Evolutionary conservation across 1,140 invertebrate species (phyloP).

Genomic region (Ips typographus): DNA sequence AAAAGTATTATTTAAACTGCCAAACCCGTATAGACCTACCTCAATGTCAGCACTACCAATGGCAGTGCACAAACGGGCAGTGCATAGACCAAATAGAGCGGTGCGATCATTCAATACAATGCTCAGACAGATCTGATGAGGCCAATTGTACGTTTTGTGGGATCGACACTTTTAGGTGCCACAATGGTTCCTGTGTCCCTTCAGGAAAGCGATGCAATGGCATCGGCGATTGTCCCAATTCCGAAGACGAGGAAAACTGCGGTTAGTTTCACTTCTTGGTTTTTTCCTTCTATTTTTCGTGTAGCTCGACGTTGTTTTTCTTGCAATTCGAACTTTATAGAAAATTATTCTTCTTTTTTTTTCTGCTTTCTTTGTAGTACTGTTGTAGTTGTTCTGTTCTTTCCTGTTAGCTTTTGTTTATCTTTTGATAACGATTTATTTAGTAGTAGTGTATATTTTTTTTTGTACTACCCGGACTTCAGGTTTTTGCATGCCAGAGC

Average conservation of each 20-base stretch:
- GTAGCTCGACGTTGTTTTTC: neutral
- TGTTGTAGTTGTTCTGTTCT: neutral
- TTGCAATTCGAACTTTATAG: too few species aligned
- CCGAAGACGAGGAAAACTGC: constrained; percentile 65
- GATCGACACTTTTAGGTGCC: constrained; percentile 58
- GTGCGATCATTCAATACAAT: constrained; percentile 61
- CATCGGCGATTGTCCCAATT: constrained; percentile 60
- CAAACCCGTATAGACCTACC: constrained; percentile 4
- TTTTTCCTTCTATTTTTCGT: neutral
- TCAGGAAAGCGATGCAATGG: constrained; percentile 63
- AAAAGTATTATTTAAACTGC: neutral
- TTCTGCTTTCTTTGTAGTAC: neutral
- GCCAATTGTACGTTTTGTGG: constrained; percentile 55
- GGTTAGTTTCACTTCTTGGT: constrained; percentile 44
- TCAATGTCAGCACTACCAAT: constrained; percentile 51
- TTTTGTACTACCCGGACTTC: neutral
- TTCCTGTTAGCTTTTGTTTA: neutral
- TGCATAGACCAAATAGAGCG: constrained; percentile 58
- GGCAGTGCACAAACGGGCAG: constrained; percentile 61
- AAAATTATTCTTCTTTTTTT: neutral
- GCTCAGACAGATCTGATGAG: constrained; percentile 71
- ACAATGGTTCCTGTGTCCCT: constrained; percentile 68
- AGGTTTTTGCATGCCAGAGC: constrained; percentile 55
- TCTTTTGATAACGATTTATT: neutral
- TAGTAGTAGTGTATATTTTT: neutral